Base-by-base conservation (phyloP, 2,797 vertebrate genomes). In the Melanitta fusca region DNA sequence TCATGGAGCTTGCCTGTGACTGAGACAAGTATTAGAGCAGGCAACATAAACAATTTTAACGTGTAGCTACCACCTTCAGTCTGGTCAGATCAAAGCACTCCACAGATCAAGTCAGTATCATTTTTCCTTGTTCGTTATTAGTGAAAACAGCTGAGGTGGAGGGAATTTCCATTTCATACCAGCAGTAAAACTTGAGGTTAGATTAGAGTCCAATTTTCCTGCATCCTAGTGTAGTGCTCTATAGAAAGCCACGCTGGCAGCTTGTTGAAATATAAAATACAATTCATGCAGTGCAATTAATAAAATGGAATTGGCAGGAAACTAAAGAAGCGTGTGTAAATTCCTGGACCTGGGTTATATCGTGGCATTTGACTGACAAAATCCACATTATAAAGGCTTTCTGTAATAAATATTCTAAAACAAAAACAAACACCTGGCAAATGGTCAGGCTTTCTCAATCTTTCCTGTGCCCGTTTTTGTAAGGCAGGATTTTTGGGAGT, bases 321-420 rank as follows among this genome's bases (percentile, higher is more conserved):
- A 60, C 34, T 85, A 68, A 83, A 41, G 56, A 51, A 81, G 8
- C n/a, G 24, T 24, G 64, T 75, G 17, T 18, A 71, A 20, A 39
- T 93, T 79, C 47, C 58, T 91, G 85, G 22, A 41, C 81, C 91
- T 86, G 82, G 41, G 18, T 90, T 94, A 19, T 58, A 68, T 72
- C 58, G 14, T 0, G 0, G 64, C 53, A 61, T 79, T 62, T 93
- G 70, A 70, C 68, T 61, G 53, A 68, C 18, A 34, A 91, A 78
- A 79, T 74, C 53, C 49, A 65, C 11, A 20, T 47, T 41, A 30
- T 16, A 57, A 81, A 61, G 58, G 61, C 68, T 82, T 92, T 88
- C 34, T 73, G 34, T 62, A 66, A 58, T 56, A 84, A 91, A 79
- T 71, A 69, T n/a, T 68, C 39, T 62, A 77, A 89, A 89, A 66